phyloP scores from a whole-genome alignment of 2,113 vertebrate species.

The Catharus bicknelli region DNA sequence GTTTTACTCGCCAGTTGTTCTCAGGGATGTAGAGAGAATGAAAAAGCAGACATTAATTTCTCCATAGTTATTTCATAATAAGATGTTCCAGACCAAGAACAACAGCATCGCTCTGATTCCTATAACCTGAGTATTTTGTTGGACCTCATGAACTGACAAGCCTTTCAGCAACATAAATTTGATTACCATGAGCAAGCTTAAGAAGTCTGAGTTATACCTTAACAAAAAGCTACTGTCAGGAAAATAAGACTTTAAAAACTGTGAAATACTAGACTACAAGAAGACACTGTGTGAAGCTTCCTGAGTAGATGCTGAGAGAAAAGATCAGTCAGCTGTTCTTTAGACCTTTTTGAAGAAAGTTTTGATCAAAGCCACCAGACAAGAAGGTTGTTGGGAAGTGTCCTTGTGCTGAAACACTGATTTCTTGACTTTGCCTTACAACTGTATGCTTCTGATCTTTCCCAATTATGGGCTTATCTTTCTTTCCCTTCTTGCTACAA shows the following conservation, averaged over 20 bases:
- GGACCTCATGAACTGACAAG: background rate
- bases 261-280: background rate
- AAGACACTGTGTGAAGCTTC: background rate
- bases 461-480: background rate
- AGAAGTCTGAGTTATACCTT: background rate
- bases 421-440: background rate
- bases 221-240: background rate
- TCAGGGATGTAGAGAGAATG: background rate
- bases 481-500: background rate
- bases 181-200: background rate
- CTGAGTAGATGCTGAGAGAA: background rate
- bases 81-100: background rate
- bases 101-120: background rate
- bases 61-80: background rate
- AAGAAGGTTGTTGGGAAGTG: background rate
- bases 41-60: background rate
- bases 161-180: background rate
- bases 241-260: background rate
- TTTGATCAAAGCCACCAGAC: slow-evolving; percentile 7
- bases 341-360: background rate
- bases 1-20: background rate
- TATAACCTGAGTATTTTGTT: background rate
- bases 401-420: background rate
- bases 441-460: background rate
- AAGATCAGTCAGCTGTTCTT: slow-evolving; percentile 4